A percentile compares a stretch with the other conserved stretches of the same genome.
These are phyloP conservation scores for Homalodisca vitripennis DNA, from an alignment of 1,140 invertebrate species.

Conservation along the genomic window DNA sequence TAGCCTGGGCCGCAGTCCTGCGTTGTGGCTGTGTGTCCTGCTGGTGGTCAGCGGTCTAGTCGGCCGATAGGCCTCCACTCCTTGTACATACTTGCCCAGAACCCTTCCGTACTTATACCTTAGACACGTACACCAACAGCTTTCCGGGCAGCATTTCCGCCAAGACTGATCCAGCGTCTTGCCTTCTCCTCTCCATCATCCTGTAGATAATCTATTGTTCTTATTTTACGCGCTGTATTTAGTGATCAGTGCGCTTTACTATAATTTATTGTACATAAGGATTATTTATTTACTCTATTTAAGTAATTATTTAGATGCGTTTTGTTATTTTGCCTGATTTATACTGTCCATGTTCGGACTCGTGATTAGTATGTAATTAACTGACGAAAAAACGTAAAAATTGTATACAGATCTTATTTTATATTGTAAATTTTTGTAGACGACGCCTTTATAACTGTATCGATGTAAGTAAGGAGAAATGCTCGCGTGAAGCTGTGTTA, in stretches of 20 bases:
- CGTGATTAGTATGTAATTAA: constrained; percentile 19
- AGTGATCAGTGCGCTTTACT: not conserved
- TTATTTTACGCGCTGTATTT: constrained; percentile 6
- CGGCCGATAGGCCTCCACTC: constrained; percentile 26
- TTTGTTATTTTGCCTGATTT: constrained; percentile 19
- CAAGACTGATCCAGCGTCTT: constrained; percentile 24
- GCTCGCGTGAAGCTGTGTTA: constrained; percentile 17
- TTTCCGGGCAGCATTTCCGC: constrained; percentile 14
- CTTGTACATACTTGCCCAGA: not conserved
- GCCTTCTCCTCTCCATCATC: not conserved
- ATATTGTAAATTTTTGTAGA: constrained; percentile 24
- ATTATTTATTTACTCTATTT: constrained; percentile 27
- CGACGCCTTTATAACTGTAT: not conserved
- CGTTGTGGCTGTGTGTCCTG: constrained; percentile 16
- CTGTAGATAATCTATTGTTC: not conserved
- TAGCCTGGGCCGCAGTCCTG: constrained; percentile 5
- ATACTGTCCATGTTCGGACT: constrained; percentile 8
- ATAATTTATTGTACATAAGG: constrained; percentile 10
- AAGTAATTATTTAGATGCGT: constrained; percentile 9
- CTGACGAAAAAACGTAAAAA: constrained; percentile 7
- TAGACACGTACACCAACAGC: not conserved
- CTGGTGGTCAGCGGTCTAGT: constrained; percentile 7
- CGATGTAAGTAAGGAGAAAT: constrained; percentile 21
- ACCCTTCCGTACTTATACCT: constrained; percentile 24
- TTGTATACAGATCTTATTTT: constrained; percentile 24